phyloP scores from a whole-genome alignment of 2,113 vertebrate genomes.

The Colossoma macropomum region DNA sequence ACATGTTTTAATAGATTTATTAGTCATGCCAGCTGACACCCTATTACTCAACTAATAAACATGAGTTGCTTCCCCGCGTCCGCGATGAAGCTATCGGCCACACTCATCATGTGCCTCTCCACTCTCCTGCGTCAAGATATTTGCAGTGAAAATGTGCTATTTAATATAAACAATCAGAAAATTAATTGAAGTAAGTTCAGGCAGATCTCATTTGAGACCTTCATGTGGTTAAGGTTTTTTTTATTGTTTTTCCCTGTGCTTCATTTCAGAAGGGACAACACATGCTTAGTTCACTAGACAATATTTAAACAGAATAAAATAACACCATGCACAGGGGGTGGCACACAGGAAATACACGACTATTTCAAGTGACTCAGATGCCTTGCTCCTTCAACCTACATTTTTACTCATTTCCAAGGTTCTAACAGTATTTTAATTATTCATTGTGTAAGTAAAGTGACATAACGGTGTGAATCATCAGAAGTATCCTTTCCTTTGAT shows the following conservation, averaged over 20 bases:
- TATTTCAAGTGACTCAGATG: neutral
- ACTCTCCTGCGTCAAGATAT: slow-evolving; percentile 25
- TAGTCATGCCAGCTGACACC: slow-evolving; percentile 58
- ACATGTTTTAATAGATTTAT: slow-evolving; percentile 57
- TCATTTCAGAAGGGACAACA: slow-evolving; percentile 3
- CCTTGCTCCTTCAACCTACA: neutral
- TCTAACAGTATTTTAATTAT: slow-evolving; percentile 16
- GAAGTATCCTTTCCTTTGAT: slow-evolving; percentile 32
- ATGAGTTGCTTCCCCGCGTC: slow-evolving; percentile 14
- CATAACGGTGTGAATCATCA: slow-evolving; percentile 27
- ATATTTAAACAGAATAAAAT: neutral
- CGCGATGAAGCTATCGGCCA: slow-evolving; percentile 19
- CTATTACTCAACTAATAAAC: slow-evolving; percentile 52
- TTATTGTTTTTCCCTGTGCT: slow-evolving; percentile 1
- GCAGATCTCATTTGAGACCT: slow-evolving; percentile 3
- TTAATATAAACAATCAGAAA: neutral
- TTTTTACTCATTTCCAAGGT: neutral
- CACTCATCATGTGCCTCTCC: slow-evolving; percentile 16
- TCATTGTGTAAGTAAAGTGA: neutral
- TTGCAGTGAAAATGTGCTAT: slow-evolving; percentile 7
- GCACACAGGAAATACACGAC: neutral
- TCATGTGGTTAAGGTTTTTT: neutral
- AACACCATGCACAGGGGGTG: neutral
- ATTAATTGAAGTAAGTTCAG: neutral
- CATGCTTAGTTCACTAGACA: slow-evolving; percentile 1